Conservation (phyloP, 2,113 vertebrate species). For the Bos indicus region DNA sequence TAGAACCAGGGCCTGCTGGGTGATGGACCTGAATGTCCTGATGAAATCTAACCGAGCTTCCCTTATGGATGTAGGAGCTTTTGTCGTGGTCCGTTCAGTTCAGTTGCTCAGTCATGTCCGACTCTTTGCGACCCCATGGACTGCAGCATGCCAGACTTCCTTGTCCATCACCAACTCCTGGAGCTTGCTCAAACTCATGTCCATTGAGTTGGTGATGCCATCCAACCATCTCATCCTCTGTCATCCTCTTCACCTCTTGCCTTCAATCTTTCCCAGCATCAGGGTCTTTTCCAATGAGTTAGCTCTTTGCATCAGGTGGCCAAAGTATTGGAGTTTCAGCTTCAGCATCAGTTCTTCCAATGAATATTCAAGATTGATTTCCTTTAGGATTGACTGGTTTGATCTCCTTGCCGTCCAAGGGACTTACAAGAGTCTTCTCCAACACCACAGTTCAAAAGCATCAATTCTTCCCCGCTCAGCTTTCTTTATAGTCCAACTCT, state of each 20-base stretch:
- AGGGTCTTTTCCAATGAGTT: background rate
- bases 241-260: accelerated
- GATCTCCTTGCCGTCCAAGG: background rate
- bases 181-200: background rate
- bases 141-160: background rate
- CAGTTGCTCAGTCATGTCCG: accelerated
- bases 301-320: background rate
- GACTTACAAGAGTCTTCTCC: background rate
- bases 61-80: background rate
- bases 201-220: background rate
- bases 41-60: background rate
- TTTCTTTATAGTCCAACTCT: background rate
- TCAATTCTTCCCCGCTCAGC: background rate
- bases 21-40: background rate
- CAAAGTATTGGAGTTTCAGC: background rate
- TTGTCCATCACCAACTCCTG: background rate
- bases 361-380: background rate
- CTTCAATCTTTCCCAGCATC: background rate
- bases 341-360: background rate
- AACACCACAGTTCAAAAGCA: background rate
- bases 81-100: background rate
- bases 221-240: background rate
- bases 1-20: background rate
- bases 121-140: background rate
- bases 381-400: background rate